Evolutionary conservation across 2,888 invertebrate genomes (phyloP).

Genomic region (Orchesella flavescens): DNA sequence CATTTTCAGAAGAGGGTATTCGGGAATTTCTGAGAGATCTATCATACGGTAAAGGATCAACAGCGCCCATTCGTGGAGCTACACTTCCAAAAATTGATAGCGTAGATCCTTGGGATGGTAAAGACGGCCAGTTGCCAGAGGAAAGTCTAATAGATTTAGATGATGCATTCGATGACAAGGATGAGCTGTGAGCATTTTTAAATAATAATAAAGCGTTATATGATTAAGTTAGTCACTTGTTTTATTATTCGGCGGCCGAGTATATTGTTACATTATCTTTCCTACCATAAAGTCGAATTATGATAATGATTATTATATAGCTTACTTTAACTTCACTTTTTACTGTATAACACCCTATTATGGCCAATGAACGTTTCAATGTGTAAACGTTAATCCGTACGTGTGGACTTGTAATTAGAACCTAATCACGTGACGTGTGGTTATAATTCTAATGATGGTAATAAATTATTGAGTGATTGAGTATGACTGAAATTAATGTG

Average conservation of each 20-base stretch:
- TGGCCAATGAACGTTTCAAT: neutral
- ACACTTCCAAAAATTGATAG: constrained; percentile 82
- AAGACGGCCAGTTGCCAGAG: constrained; percentile 91
- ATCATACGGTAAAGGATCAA: constrained; percentile 93
- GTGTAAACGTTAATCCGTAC: no score
- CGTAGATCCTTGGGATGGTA: constrained; percentile 92
- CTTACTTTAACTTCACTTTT: constrained; percentile 2
- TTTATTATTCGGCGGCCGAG: no score
- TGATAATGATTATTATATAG: neutral
- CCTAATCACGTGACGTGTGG: no score
- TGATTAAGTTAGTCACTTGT: no score
- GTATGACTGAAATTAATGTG: no score
- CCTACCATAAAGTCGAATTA: no score
- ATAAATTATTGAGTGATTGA: no score
- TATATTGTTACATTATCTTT: no score
- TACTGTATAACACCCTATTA: constrained; percentile 1
- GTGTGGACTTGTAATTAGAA: no score
- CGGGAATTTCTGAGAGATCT: constrained; percentile 95
- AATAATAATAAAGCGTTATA: neutral
- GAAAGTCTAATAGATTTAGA: constrained; percentile 95
- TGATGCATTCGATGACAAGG: constrained; percentile 81
- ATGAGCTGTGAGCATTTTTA: constrained; percentile 65
- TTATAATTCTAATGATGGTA: no score
- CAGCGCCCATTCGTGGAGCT: constrained; percentile 88
- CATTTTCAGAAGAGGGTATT: constrained; percentile 95